Evolutionary conservation across 2,888 invertebrate species (phyloP).

Genomic region (Chrysina gloriosa): DNA sequence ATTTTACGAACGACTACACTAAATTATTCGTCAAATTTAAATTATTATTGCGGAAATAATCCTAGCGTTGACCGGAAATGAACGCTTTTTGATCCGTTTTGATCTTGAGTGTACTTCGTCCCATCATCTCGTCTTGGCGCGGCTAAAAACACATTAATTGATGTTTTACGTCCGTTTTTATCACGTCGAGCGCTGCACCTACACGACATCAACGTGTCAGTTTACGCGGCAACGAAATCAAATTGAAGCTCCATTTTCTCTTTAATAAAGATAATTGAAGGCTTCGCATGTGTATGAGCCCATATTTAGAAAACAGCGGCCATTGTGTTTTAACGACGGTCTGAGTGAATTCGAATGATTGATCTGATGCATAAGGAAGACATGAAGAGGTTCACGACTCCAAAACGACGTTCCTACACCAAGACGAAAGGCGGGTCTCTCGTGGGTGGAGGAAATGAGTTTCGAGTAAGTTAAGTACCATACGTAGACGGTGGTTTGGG

Average conservation of each 20-base stretch:
- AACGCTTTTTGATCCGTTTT: too few relatives aligned
- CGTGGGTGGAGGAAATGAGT: conserved; percentile 3
- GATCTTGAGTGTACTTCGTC: not conserved
- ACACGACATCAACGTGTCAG: conserved; percentile 36
- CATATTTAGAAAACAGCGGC: conserved; percentile 19
- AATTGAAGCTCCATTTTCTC: conserved; percentile 23
- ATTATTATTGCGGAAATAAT: too few relatives aligned
- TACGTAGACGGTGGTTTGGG: too few relatives aligned
- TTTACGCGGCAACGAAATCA: conserved; percentile 14
- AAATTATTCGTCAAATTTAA: too few relatives aligned
- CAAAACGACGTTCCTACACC: not conserved
- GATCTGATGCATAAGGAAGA: not conserved
- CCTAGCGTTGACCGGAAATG: too few relatives aligned
- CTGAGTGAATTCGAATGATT: conserved; percentile 1
- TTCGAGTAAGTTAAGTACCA: not conserved
- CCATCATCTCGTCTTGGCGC: too few relatives aligned
- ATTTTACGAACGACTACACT: too few relatives aligned
- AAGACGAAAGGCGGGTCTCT: not conserved
- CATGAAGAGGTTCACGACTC: conserved; percentile 5
- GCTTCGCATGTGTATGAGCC: conserved; percentile 10
- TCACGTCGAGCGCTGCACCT: conserved; percentile 42
- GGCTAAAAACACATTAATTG: conserved; percentile 49
- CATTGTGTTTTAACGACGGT: conserved; percentile 15
- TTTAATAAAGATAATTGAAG: conserved; percentile 44
- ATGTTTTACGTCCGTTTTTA: conserved; percentile 46